Conservation (phyloP, 2,888 invertebrate genomes). For the Coelogynopora nodosa region DNA sequence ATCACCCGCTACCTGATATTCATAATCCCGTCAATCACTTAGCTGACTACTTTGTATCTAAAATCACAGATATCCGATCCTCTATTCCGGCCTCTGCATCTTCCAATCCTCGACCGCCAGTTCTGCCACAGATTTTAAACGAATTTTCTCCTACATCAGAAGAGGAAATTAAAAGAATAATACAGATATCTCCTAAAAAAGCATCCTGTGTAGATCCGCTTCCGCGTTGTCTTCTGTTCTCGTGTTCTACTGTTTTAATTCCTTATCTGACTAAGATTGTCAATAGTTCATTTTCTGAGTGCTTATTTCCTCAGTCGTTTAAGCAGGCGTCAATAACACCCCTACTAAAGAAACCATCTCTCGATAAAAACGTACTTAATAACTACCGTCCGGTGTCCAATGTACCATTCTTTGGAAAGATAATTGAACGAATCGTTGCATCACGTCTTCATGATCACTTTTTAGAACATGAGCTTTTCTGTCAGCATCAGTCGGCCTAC, state of each 20-base stretch:
- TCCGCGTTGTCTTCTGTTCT: neutral
- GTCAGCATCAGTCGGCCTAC: neutral
- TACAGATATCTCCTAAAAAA: neutral
- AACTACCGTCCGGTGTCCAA: neutral
- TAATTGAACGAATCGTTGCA: neutral
- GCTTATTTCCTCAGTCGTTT: neutral
- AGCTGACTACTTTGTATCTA: neutral
- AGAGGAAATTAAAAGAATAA: neutral
- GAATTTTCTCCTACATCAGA: neutral
- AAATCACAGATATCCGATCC: neutral
- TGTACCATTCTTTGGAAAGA: neutral
- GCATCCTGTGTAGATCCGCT: neutral
- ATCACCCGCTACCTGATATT: slow-evolving; percentile 31
- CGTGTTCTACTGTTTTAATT: neutral
- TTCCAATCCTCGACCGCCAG: neutral
- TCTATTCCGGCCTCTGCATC: neutral
- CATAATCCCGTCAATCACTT: slow-evolving; percentile 13
- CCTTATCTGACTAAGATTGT: neutral
- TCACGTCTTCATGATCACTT: neutral
- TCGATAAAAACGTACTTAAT: neutral
- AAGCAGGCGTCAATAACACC: neutral
- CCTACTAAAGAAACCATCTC: neutral
- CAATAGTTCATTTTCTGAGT: neutral
- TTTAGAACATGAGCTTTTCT: neutral
- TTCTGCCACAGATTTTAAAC: neutral